Evolutionary conservation across 2,888 invertebrate species (phyloP), one percentile per base, ranked within the genome.

Genomic region (Orthosia gracilis): DNA sequence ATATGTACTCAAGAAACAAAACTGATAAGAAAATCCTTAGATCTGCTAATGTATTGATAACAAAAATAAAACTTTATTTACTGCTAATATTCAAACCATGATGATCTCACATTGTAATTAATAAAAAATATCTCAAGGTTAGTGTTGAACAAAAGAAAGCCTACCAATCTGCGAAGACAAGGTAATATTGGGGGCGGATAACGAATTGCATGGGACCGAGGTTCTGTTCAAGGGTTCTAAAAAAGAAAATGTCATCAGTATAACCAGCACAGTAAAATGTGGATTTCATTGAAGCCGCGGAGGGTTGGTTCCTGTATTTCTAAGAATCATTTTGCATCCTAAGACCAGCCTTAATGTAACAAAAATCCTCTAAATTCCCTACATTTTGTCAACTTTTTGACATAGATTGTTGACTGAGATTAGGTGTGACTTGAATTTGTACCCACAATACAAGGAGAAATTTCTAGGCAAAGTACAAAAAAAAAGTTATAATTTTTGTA

Each of bases 61-160:
- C 52, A 52, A 52, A 57, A 40, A n/a, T 13, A 9, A 26, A 18
- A 23, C 9, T 47, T 31, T 12, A 45, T 52, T 61, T 72, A 13
- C 13, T 45, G 4, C 50, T 26, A 17, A 7, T 26, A 26, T 64
- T 58, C 2, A 54, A 50, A 26, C 4, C 15, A 45, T 18, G 67
- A 59, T 78, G 64, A 76, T 68, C 54, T 68, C 82, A 78, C 11
- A 17, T 52, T 55, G 58, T 64, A 68, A 81, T 68, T 64, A 21
- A 68, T 55, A 50, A 61, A 15, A 18, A 66, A 31, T 26, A 47
- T 21, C 13, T 55, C 4, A 21, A 23, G n/a, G n/a, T 26, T 52
- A 13, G 17, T 66, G 47, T 13, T 21, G 18, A 54, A 62, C 1
- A 2, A 31, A 26, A 21, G 31, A 18, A 49, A 52, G 21, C 0